phyloP scores from a whole-genome alignment of 2,797 vertebrate species.

The Emydoidea blandingii region DNA sequence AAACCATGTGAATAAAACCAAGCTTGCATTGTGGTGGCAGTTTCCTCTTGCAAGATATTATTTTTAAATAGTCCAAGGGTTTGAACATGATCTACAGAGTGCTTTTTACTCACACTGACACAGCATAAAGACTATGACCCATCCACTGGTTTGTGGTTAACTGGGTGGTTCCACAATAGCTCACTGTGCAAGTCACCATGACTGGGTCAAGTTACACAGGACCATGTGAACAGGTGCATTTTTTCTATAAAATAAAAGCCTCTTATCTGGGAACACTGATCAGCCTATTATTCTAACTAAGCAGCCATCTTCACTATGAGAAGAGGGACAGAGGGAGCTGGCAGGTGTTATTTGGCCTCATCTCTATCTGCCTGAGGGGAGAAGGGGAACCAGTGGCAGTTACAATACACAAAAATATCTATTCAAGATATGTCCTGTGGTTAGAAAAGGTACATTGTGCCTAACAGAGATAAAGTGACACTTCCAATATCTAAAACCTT shows the following conservation, averaged over 20 bases:
- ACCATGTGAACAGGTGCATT: neutral
- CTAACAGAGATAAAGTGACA: neutral
- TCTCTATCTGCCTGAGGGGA: neutral
- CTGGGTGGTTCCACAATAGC: neutral
- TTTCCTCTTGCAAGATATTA: neutral
- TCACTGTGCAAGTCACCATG: conserved; percentile 47
- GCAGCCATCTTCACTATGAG: neutral
- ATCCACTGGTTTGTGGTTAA: neutral
- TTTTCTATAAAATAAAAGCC: neutral
- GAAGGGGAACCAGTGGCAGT: neutral
- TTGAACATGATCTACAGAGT: neutral
- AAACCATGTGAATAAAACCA: neutral
- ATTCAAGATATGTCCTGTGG: neutral
- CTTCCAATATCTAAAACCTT: neutral
- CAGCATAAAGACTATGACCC: neutral
- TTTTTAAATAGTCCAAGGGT: neutral
- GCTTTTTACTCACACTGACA: conserved; percentile 30
- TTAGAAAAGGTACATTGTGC: neutral
- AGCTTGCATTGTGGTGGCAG: neutral
- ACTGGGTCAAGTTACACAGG: conserved; percentile 12
- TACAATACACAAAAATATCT: neutral
- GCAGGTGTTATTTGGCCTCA: neutral
- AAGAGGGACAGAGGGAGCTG: neutral
- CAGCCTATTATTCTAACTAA: neutral
- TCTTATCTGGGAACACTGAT: neutral